A percentile compares a stretch with the other conserved stretches of the same genome.
These are phyloP conservation scores for Artemia sinica DNA, from an alignment of 2,888 invertebrate genomes.

Conservation along the genomic window DNA sequence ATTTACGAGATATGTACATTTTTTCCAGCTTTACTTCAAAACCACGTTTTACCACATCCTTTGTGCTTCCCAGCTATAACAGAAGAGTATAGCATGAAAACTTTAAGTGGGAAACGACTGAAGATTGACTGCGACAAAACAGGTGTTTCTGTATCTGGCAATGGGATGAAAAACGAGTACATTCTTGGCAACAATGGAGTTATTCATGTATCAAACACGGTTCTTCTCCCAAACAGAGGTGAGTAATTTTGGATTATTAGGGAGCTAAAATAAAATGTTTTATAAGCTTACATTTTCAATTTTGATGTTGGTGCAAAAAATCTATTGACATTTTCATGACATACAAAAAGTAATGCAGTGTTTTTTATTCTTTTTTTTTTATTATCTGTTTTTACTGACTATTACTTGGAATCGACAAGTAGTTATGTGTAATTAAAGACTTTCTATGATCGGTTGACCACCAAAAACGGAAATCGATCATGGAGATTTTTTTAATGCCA, in stretches of 20 bases:
- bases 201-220: constrained; percentile 35
- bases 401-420: too few relatives aligned
- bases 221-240: constrained; percentile 36
- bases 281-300: too few relatives aligned
- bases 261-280: too few relatives aligned
- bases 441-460: too few relatives aligned
- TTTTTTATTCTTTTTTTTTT: too few relatives aligned
- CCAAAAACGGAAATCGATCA: too few relatives aligned
- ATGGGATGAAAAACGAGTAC: constrained; percentile 31
- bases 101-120: constrained; percentile 31
- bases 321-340: too few relatives aligned
- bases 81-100: constrained; percentile 32
- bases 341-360: too few relatives aligned
- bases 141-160: constrained; percentile 32
- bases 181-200: constrained; percentile 35
- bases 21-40: constrained; percentile 33
- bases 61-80: constrained; percentile 36
- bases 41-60: constrained; percentile 35
- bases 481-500: too few relatives aligned
- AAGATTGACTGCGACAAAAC: constrained; percentile 34
- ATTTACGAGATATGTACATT: neutral
- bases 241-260: neutral
- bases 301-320: too few relatives aligned
- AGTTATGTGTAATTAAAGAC: too few relatives aligned
- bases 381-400: too few relatives aligned